A percentile compares a stretch with the other conserved stretches of the same genome.
These are phyloP conservation scores for Molorchus minor DNA, from an alignment of 2,888 invertebrate genomes.

Conservation along the genomic window DNA sequence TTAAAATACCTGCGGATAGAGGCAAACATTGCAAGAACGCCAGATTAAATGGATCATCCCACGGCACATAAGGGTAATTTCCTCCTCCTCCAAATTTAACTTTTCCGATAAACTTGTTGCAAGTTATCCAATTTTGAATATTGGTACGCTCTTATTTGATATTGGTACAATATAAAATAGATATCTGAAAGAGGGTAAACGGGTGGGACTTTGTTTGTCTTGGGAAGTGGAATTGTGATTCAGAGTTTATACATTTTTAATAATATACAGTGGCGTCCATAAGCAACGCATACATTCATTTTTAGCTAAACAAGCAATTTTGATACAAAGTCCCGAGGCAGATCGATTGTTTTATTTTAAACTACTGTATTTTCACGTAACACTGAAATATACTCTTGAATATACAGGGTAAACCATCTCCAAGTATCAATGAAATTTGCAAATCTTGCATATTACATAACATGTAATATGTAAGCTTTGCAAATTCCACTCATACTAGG, in stretches of 20 bases:
- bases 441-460: too few species aligned
- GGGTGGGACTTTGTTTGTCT: constrained; percentile 13
- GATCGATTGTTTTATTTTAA: too few species aligned
- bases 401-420: too few species aligned
- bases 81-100: constrained; percentile 47
- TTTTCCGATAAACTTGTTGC: constrained; percentile 56
- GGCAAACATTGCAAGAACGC: constrained; percentile 9
- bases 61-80: constrained; percentile 44
- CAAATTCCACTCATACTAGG: too few species aligned
- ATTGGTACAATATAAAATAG: constrained; percentile 51
- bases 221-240: neutral
- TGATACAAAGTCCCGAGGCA: too few species aligned
- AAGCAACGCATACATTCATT: too few species aligned
- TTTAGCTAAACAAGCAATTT: too few species aligned
- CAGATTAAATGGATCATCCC: constrained; percentile 37
- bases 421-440: too few species aligned
- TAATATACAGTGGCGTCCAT: neutral
- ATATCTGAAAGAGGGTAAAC: constrained; percentile 37
- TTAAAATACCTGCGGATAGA: too few species aligned
- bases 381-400: too few species aligned
- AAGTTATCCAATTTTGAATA: constrained; percentile 58
- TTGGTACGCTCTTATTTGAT: constrained; percentile 50
- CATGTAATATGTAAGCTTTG: too few species aligned
- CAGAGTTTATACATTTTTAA: neutral
- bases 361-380: too few species aligned